Base-by-base conservation (phyloP, 1,140 invertebrate species). In the Homarus americanus region DNA sequence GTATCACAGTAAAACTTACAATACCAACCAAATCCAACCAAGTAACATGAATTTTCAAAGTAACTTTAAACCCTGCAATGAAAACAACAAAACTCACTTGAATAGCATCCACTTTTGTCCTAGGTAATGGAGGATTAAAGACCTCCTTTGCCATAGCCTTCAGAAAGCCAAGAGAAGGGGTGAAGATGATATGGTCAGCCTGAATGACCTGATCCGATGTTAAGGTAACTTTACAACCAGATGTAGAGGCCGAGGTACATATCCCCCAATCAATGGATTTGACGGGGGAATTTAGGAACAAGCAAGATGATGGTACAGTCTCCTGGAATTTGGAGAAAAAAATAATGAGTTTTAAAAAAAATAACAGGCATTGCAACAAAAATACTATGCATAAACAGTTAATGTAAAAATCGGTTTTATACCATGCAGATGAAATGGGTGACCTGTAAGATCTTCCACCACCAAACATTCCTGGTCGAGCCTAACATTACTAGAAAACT, bases 121-220 rank as follows among this genome's bases (percentile, higher is more conserved):
- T 0, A 66, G 88, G 80, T 12, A 90, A 40, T 17, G 79, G 28
- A 40, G 88, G 88, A 40, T 2, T 75, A 72, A 90, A 90, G n/a
- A 90, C 49, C 2, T 83, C 72, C 34, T 44, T 78, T n/a, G 82
- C 80, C 15, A 38, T 15, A 3, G 80, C 88, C 40, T 90, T 90
- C 66, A 90, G 49, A 12, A 90, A 80, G 7, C 78, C 80, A 28
- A 90, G 49, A 34, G 80, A 90, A 28, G 88, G 69, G 1, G 80
- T 90, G 69, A 90, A 90, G 80, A 90, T 76, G 2, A 84, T 72
- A 78, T 90, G 88, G 72, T 83, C 53, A 7, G 88, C 88, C n/a
- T 72, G 24, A 34, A 90, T 66, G 12, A 66, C 34, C 36, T 34
- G 41, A 40, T 69, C 88, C 7, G 88, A 83, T 28, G 36, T 41